A percentile compares a stretch with the other conserved stretches of the same genome.
Evolutionary conservation across 1,140 invertebrate genomes (phyloP).

Genomic region (Panulirus ornatus): DNA sequence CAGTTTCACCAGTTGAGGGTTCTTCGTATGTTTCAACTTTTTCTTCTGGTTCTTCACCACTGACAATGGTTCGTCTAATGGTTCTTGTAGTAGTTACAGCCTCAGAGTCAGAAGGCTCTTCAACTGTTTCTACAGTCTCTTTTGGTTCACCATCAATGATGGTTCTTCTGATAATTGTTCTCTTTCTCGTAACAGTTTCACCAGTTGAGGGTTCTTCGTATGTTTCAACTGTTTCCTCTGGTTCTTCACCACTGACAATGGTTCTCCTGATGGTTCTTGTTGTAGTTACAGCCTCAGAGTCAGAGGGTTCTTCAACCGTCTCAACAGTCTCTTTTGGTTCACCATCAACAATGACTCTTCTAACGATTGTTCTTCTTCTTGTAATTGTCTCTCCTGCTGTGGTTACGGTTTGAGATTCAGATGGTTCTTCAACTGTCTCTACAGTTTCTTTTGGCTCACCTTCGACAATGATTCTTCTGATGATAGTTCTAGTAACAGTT

Average conservation of each 20-base stretch:
- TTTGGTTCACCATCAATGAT: conserved; percentile 41
- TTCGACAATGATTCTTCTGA: conserved; percentile 33
- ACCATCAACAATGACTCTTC: conserved; percentile 20
- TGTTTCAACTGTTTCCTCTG: conserved; percentile 6
- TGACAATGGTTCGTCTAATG: conserved; percentile 21
- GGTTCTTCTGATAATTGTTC: conserved; percentile 39
- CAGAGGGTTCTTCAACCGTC: not conserved
- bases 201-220: conserved; percentile 4
- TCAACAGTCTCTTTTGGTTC: conserved; percentile 20
- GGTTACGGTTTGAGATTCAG: not conserved
- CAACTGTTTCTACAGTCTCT: conserved; percentile 36
- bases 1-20: not conserved
- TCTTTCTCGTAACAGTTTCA: conserved; percentile 2
- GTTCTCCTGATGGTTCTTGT: not conserved
- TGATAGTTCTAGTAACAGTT: conserved; percentile 31
- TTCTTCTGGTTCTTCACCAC: conserved; percentile 7
- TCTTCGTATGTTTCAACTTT: conserved; percentile 35
- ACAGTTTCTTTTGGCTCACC: conserved; percentile 29
- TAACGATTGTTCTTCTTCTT: conserved; percentile 18
- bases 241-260: conserved; percentile 2
- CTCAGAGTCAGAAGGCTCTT: not conserved
- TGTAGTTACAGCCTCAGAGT: not conserved
- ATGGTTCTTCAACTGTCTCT: conserved; percentile 25
- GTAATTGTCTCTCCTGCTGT: too few species aligned
- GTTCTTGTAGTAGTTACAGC: conserved; percentile 34